Conservation (phyloP, 2,113 vertebrate genomes). For the Mellivora capensis region DNA sequence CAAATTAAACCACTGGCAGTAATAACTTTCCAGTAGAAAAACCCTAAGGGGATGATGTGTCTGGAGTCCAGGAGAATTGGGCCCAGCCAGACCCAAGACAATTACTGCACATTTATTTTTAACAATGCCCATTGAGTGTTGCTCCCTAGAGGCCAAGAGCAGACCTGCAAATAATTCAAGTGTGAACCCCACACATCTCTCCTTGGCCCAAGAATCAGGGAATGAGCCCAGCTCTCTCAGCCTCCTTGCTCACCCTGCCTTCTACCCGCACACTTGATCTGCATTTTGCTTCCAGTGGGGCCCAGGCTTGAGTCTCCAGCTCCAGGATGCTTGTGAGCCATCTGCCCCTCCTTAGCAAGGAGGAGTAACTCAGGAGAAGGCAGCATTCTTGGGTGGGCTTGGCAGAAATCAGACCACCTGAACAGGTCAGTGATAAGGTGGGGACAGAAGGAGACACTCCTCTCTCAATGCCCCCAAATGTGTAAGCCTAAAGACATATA, state of each 20-base stretch:
- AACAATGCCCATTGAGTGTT: background rate
- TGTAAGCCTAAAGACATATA: background rate
- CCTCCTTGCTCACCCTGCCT: background rate
- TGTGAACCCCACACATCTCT: background rate
- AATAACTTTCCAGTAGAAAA: background rate
- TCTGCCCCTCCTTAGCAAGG: background rate
- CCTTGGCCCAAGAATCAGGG: background rate
- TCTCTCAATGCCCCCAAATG: background rate
- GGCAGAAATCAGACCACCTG: background rate
- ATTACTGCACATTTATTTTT: background rate
- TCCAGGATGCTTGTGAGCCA: background rate
- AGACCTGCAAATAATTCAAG: background rate
- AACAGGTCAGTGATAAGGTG: conserved; percentile 31
- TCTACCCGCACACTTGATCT: background rate
- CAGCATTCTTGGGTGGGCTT: background rate
- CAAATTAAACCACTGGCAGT: conserved; percentile 7
- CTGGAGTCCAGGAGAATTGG: background rate
- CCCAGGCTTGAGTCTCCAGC: background rate
- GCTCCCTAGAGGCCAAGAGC: background rate
- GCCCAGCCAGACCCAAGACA: background rate
- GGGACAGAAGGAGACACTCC: background rate
- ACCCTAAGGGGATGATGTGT: background rate
- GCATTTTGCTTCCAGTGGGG: background rate
- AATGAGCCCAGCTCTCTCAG: background rate
- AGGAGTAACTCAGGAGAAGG: background rate